Percentiles rank a stretch among this genome's conserved stretches.
Conservation (phyloP, 2,888 invertebrate species). For the Sesia apiformis region DNA sequence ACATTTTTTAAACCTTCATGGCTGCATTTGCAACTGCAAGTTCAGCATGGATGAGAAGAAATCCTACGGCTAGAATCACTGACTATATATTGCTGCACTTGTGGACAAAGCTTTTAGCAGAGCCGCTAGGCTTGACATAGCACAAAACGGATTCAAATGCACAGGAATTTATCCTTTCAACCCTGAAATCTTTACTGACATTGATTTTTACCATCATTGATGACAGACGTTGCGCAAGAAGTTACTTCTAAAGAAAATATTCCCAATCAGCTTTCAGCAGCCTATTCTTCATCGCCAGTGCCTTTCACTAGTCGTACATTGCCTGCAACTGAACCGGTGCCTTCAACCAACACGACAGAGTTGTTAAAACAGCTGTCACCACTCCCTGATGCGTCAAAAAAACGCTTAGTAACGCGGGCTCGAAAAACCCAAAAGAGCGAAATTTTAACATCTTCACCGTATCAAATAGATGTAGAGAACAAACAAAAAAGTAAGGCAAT, state of each 20-base stretch:
- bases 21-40: constrained; percentile 5
- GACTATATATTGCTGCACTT: constrained; percentile 13
- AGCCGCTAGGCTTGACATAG: constrained; percentile 10
- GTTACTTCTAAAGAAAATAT: background rate
- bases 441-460: too few species aligned
- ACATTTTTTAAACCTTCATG: constrained; percentile 10
- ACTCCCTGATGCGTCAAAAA: background rate
- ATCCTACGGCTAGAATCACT: constrained; percentile 10
- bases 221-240: background rate
- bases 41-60: constrained; percentile 11
- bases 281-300: background rate
- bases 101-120: constrained; percentile 9
- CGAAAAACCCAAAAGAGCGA: background rate
- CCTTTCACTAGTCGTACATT: background rate
- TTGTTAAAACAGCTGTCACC: background rate
- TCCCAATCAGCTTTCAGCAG: background rate
- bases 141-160: constrained; percentile 16
- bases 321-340: background rate
- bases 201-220: constrained; percentile 7
- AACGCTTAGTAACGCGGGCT: background rate
- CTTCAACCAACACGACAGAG: background rate
- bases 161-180: constrained; percentile 29
- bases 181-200: constrained; percentile 10
- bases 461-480: too few species aligned
- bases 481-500: too few species aligned